Evolutionary conservation across 2,113 vertebrate species (phyloP).

Genomic region (Martes martes): DNA sequence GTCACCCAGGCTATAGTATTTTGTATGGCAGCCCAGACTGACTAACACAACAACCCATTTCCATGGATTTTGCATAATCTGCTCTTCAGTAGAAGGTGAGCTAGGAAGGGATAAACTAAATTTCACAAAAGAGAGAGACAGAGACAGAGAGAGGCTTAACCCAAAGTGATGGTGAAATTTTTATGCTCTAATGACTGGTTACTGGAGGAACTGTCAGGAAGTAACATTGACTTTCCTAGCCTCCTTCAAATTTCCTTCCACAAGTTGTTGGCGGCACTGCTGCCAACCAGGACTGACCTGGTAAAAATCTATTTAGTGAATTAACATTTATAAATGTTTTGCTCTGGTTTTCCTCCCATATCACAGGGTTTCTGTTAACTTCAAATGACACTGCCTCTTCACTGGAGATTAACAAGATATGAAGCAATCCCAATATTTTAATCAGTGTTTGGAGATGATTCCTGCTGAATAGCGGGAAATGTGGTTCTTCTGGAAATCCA

Average conservation of each 20-base stretch:
- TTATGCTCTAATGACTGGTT: conserved; percentile 2
- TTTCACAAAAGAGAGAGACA: not conserved
- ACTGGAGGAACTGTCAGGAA: not conserved
- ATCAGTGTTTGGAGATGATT: conserved; percentile 60
- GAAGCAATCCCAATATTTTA: conserved; percentile 74
- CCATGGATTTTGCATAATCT: not conserved
- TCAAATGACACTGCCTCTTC: conserved; percentile 55
- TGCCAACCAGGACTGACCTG: conserved; percentile 2
- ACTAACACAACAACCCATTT: not conserved
- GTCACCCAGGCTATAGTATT: not conserved
- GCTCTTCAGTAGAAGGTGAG: not conserved
- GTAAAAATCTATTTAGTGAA: conserved; percentile 46
- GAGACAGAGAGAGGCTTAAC: not conserved
- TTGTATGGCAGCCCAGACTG: not conserved
- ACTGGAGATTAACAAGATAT: conserved; percentile 67
- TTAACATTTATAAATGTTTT: conserved; percentile 54
- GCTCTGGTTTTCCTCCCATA: conserved; percentile 25
- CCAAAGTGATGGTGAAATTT: not conserved
- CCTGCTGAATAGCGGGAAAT: conserved; percentile 62
- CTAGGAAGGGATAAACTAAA: not conserved
- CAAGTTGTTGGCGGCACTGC: not conserved
- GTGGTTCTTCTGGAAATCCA: conserved; percentile 55
- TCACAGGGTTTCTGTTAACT: conserved; percentile 57
- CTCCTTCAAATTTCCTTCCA: not conserved
- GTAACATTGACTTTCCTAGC: not conserved